A percentile compares a stretch with the other conserved stretches of the same genome.
Evolutionary conservation across 2,113 vertebrate species (phyloP).

Genomic region (Mormyrus lacerda): DNA sequence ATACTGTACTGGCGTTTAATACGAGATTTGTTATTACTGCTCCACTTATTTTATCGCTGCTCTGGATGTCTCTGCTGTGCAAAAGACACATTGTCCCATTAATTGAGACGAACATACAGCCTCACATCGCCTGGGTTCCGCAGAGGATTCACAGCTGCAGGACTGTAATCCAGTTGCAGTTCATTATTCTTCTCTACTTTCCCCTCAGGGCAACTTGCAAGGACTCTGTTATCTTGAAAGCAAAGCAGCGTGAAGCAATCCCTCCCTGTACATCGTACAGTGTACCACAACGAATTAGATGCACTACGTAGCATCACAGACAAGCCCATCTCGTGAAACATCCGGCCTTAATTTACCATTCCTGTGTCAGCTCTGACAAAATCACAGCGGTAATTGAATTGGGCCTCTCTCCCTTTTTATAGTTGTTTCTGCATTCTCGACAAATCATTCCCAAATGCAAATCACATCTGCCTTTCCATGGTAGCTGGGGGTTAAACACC

Average conservation of each 20-base stretch:
- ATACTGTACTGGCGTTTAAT: not conserved
- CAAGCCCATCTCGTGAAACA: not conserved
- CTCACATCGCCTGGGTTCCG: not conserved
- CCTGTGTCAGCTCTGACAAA: not conserved
- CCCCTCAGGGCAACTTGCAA: conserved; percentile 1
- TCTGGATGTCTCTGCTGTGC: not conserved
- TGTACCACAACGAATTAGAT: not conserved
- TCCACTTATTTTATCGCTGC: not conserved
- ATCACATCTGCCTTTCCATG: not conserved
- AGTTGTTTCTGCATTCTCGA: not conserved
- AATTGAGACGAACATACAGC: not conserved
- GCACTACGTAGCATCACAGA: not conserved
- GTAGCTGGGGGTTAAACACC: not conserved
- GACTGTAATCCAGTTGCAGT: not conserved
- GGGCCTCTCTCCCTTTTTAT: not conserved
- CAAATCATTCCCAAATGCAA: conserved; percentile 14
- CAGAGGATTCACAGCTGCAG: not conserved
- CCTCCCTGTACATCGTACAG: not conserved
- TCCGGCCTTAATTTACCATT: conserved; percentile 1
- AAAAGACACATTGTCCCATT: not conserved
- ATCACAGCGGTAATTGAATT: conserved; percentile 5
- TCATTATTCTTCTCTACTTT: not conserved
- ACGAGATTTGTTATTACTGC: not conserved
- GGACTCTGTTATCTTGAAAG: not conserved
- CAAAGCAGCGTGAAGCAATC: not conserved